Percentiles rank a stretch among this genome's conserved stretches.
Evolutionary conservation across 2,888 invertebrate genomes (phyloP).

Genomic region (Morpho helenor): DNA sequence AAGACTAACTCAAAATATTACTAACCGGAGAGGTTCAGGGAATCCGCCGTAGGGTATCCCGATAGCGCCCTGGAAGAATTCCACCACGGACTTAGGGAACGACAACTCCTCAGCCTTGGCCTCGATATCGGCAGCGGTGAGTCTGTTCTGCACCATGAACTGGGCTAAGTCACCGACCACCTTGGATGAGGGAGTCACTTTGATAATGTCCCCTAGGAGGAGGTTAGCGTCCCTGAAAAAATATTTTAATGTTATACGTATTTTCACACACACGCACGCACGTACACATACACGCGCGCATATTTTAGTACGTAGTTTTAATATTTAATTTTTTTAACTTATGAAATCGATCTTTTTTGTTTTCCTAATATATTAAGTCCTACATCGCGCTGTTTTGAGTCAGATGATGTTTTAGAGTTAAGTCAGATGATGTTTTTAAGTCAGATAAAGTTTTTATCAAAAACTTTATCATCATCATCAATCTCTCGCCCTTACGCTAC

Average conservation of each 20-base stretch:
- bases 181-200: conserved; percentile 99
- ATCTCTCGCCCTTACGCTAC: too few relatives aligned
- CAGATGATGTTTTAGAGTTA: too few relatives aligned
- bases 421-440: too few relatives aligned
- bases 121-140: conserved; percentile 89
- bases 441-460: too few relatives aligned
- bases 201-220: conserved; percentile 97
- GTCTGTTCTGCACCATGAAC: conserved; percentile 99
- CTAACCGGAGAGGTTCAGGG: conserved; percentile 95
- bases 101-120: conserved; percentile 96
- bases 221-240: conserved; percentile 91
- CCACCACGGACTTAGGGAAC: conserved; percentile 98
- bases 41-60: conserved; percentile 98
- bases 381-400: too few relatives aligned
- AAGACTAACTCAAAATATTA: too few relatives aligned
- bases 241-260: not conserved
- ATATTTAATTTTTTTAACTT: too few relatives aligned
- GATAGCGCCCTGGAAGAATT: conserved; percentile 96
- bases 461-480: too few relatives aligned
- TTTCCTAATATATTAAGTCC: too few relatives aligned
- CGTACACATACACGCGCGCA: too few relatives aligned
- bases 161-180: conserved; percentile 99
- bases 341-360: too few relatives aligned
- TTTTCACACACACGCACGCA: not conserved
- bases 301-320: too few relatives aligned